Evolutionary conservation across 2,113 vertebrate genomes (phyloP), one percentile per base, ranked within the genome.

Genomic region (Hippoglossus stenolepis): DNA sequence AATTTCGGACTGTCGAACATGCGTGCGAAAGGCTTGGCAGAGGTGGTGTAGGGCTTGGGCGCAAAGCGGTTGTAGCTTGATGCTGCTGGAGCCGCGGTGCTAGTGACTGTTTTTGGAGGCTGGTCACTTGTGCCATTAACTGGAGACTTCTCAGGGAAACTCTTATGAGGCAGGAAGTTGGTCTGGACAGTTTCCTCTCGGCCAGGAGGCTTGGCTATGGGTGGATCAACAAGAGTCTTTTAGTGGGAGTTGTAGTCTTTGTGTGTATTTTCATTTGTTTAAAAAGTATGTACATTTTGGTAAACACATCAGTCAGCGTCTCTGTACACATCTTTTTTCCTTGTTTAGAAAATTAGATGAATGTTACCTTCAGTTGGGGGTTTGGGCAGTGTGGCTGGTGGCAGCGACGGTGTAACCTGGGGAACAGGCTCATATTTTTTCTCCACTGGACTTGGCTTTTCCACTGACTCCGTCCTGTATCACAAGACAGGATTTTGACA

Each of bases 1-100:
- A 99, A 98, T 82, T 99, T 99, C 0, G 97, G 98, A 74, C 96
- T 99, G 81, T 99, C 98, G 35, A 99, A 99, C 92, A 98, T 99
- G 92, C 97, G 96, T 49, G 98, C 96, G 68, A 96, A 98, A 2
- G 96, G 96, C 49, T 95, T 95, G 61, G 96, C 96, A 58, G 96
- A 95, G 65, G 89, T 94, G 26, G 93, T 97, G 82, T 95, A 97
- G 4, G 96, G 96, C 80, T 97, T 97, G 80, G 96, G 92, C 17
- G 93, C 90, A 84, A 96, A 98, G 66, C 94, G 95, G 75, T 94
- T 97, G 73, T 96, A 97, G 77, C 93, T 90, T 53, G 95, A 88
- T 58, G 93, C 75, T 62, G 93, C 68, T 0, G 86, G 86, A 56
- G 84, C 85, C 11, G 85, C 90, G 0, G 80, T 59, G 63, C 35